Evolutionary conservation across 1,140 invertebrate genomes (phyloP), one percentile per base, ranked within the genome.

Genomic region (Ostrea edulis): DNA sequence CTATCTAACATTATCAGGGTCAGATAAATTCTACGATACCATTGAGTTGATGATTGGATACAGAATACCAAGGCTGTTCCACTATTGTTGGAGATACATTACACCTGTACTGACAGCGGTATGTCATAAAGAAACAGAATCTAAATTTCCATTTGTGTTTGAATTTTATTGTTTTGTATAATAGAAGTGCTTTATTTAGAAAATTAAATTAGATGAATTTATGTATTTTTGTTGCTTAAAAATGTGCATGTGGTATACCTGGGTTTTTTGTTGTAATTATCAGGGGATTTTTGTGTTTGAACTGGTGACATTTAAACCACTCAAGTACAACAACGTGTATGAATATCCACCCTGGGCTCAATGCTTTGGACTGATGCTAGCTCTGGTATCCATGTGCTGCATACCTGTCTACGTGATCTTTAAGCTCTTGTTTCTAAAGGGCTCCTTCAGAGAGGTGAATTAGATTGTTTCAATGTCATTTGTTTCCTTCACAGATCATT

Each of bases 11-110:
- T 87, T 71, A 8, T 17, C 25, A 95, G 94, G 96, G 5, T 95
- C 95, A 17, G 93, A 96, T 8, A 95, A 96, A 89, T 96, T 97
- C 86, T 95, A 95, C 58, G 96, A 96, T 65, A 96, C 96, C 86
- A 95, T 97, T 20, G 95, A 96, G 86, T 95, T 96, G 88, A 97
- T 97, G 96, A 96, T 96, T 92, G 96, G 96, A 3, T 95, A 95
- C 58, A 92, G 95, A 58, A 95, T 96, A 8, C 96, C 95, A 89
- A 92, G 90, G 62, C 97, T 96, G 89, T 96, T 96, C 95, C 95
- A 95, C 51, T 93, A 96, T 52, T 96, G 96, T 90, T 97, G 96
- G 96, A 95, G 95, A 25, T 94, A 96, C 84, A 93, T 96, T 35
- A 95, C 96, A 51, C 96, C 96, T 0, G 84, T 95, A 29, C 95